Conservation (phyloP, 35 echinoderm and acorn worm genomes). For the Ptychodera flava region DNA sequence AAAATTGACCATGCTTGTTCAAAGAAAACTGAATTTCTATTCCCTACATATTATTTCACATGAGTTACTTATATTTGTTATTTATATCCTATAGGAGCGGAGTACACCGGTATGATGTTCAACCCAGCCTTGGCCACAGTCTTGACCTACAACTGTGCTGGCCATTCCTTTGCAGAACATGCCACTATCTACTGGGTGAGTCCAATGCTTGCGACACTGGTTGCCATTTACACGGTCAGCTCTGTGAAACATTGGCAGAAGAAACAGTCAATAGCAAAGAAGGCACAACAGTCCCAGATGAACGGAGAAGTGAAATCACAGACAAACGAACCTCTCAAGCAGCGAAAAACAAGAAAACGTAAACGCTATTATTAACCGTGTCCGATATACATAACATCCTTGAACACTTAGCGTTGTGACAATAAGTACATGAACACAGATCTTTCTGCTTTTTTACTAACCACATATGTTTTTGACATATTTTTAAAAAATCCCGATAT, state of each 20-base stretch:
- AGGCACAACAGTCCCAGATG: no score
- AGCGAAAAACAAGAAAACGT: background rate
- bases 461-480: no score
- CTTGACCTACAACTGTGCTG: constrained; percentile 68
- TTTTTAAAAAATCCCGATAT: no score
- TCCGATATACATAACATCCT: no score
- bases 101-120: constrained; percentile 84
- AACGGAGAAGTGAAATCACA: background rate
- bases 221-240: constrained; percentile 14
- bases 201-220: constrained; percentile 43
- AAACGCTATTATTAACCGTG: background rate
- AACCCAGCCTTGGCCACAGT: constrained; percentile 80
- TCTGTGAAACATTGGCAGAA: background rate
- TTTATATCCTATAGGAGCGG: constrained; percentile 46
- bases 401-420: no score
- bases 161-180: constrained; percentile 58
- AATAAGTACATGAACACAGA: no score
- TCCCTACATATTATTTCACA: no score
- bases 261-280: no score
- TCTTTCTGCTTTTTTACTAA: no score
- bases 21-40: no score
- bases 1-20: no score
- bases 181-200: constrained; percentile 66
- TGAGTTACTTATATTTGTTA: no score
- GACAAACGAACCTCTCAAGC: background rate